Percentiles rank a stretch among this genome's conserved stretches.
Conservation (phyloP, 1,140 invertebrate genomes). For the Magallana ariakensis region DNA sequence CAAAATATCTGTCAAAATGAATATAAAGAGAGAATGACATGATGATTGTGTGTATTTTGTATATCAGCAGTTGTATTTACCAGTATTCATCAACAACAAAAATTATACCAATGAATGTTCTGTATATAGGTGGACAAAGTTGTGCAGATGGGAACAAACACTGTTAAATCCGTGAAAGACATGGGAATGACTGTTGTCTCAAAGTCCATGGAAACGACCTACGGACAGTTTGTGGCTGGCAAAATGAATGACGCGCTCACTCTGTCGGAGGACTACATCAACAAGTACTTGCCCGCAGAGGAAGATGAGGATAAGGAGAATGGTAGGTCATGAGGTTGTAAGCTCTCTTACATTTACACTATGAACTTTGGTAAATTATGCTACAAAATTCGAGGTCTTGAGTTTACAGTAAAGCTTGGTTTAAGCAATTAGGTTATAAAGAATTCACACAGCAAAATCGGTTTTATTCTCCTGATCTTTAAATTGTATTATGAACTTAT, state of each 20-base stretch:
- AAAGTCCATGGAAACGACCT: slow-evolving; percentile 63
- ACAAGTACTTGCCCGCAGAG: slow-evolving; percentile 68
- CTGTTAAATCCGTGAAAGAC: slow-evolving; percentile 62
- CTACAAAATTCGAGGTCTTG: too few relatives aligned
- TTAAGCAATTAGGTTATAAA: too few relatives aligned
- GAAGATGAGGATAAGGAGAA: slow-evolving; percentile 57
- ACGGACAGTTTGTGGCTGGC: slow-evolving; percentile 64
- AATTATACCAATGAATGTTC: not conserved
- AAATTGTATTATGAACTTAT: too few relatives aligned
- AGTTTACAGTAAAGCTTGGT: too few relatives aligned
- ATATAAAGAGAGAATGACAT: too few relatives aligned
- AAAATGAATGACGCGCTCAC: slow-evolving; percentile 64
- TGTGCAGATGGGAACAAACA: slow-evolving; percentile 53
- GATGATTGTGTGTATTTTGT: not conserved
- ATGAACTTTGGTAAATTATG: too few relatives aligned
- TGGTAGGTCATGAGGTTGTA: not conserved
- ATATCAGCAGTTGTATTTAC: not conserved
- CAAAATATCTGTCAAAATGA: too few relatives aligned
- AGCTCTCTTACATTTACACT: too few relatives aligned
- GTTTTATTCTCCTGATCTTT: too few relatives aligned
- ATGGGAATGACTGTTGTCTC: slow-evolving; percentile 57
- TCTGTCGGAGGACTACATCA: slow-evolving; percentile 66
- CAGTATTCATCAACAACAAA: not conserved
- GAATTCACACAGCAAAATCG: too few relatives aligned
- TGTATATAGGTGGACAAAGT: slow-evolving; percentile 53